Evolutionary conservation across 2,797 vertebrate genomes (phyloP), one percentile per base, ranked within the genome.

Genomic region (Myotis vivesi): DNA sequence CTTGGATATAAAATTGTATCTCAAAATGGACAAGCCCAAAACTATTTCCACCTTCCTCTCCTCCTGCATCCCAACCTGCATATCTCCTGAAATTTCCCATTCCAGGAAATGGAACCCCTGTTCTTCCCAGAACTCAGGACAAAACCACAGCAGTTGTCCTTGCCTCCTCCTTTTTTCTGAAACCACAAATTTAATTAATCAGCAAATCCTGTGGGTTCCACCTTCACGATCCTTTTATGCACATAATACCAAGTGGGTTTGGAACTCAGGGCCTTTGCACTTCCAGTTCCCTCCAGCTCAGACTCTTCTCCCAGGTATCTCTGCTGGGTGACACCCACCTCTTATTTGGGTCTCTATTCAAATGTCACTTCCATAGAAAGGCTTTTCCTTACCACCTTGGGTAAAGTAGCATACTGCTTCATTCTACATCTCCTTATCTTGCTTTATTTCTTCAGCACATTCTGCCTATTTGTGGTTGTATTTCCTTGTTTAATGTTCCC

Each of bases 31-130:
- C 2, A 62, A 25, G 28, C 11, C 6, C 41, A 8, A 44, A 8
- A 36, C 30, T 33, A 12, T n/a, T 25, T 30, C 38, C 28, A 30
- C 6, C 3, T 44, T 1, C 2, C 6, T 23, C 12, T 51, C 17
- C 15, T n/a, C 0, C 30, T 16, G 53, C 68, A 46, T 28, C 36
- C 15, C 5, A 28, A 5, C 9, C 1, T n/a, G 30, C 1, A 0
- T 1, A 10, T 38, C 17, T 10, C 28, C 25, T 88, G 79, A 16
- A 33, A 15, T n/a, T 22, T 12, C 57, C 16, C 55, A 72, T 68
- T 76, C 86, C 23, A 8, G 57, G 20, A 62, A 83, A 44, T 0
- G 0, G 20, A 64, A 57, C 7, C 3, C 36, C 6, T 44, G 4
- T n/a, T 81, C 46, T 79, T 80, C 38, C 11, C 0, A 19, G 38